Base-by-base conservation (phyloP, 92 coral and sea anemone species). In the Blastomussa wellsi region DNA sequence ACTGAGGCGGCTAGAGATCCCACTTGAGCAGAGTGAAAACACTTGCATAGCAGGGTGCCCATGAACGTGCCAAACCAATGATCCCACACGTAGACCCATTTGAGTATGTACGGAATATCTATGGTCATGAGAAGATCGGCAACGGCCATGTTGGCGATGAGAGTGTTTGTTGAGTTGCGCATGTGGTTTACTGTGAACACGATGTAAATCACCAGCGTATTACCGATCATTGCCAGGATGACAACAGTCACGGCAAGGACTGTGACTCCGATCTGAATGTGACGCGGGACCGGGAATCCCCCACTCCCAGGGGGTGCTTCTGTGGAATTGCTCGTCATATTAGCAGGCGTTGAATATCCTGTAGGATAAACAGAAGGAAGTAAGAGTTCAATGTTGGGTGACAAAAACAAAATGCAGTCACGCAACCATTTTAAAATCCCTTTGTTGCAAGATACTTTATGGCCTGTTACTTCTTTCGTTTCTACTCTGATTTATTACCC, bases 71-170 rank as follows among this genome's bases (percentile, higher is more conserved):
- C 95, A 60, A 92, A 90, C 95, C 95, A 92, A 0, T 28, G 12
- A 24, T 87, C 72, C 22, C 8, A 49, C 69, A 92, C 88, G 82
- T 31, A 92, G 22, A 72, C 72, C 91, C 90, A 92, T 75, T 92
- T 92, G 24, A 90, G 60, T 5, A 92, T 86, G 53, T 92, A 92
- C 4, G 95, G 95, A 24, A 92, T 70, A 65, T 92, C 95, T n/a
- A 90, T 42, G 65, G 93, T 87, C 72, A 92, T 87, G 74, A 92
- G 82, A 48, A 92, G 91, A 67, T 92, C 95, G 12, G 95, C 95
- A 3, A 92, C 14, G 33, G 93, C 91, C 95, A 92, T 89, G 83
- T 92, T 92, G 22, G 93, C 95, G 69, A 92, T 92, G 7, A 92
- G 87, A 59, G 83, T 90, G 79, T 92, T 92, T 68, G 91, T 90